phyloP scores from a whole-genome alignment of 1,140 invertebrate genomes.

The Brachionus asplanchnoidis region DNA sequence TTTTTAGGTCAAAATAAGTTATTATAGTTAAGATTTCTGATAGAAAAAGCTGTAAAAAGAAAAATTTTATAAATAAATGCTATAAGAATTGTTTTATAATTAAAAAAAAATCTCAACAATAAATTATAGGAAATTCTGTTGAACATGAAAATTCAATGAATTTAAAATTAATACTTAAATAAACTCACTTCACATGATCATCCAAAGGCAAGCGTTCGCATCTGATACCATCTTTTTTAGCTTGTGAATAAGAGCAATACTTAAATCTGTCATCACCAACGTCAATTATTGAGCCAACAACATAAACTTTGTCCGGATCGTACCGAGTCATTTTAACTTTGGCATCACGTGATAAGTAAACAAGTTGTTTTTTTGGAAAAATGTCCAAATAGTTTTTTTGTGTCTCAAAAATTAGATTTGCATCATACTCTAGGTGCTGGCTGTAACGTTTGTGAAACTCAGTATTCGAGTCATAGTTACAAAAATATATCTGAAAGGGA shows the following conservation, averaged over 20 bases:
- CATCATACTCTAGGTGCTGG: not conserved
- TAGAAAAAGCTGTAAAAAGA: no score
- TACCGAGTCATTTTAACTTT: constrained; percentile 32
- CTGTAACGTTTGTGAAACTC: constrained; percentile 25
- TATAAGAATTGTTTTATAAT: no score
- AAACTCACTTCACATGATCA: constrained; percentile 16
- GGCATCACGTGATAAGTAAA: constrained; percentile 44
- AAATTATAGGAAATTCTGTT: no score
- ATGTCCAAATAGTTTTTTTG: constrained; percentile 24
- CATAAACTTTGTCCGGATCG: constrained; percentile 44
- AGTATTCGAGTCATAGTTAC: constrained; percentile 22
- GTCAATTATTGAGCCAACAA: constrained; percentile 49
- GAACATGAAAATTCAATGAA: not conserved
- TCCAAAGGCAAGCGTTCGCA: constrained; percentile 38
- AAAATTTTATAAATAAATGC: no score
- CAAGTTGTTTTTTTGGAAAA: constrained; percentile 43
- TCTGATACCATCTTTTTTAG: constrained; percentile 35
- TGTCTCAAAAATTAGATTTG: constrained; percentile 33
- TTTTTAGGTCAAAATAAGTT: no score
- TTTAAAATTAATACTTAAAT: not conserved
- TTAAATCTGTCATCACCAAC: constrained; percentile 21
- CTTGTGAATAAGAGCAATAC: constrained; percentile 1
- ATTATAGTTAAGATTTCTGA: no score
- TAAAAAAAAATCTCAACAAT: not conserved
- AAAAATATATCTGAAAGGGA: constrained; percentile 38